These are phyloP conservation scores for Philopedon plagiatum DNA, from an alignment of 2,888 invertebrate species.

Conservation along the genomic window DNA sequence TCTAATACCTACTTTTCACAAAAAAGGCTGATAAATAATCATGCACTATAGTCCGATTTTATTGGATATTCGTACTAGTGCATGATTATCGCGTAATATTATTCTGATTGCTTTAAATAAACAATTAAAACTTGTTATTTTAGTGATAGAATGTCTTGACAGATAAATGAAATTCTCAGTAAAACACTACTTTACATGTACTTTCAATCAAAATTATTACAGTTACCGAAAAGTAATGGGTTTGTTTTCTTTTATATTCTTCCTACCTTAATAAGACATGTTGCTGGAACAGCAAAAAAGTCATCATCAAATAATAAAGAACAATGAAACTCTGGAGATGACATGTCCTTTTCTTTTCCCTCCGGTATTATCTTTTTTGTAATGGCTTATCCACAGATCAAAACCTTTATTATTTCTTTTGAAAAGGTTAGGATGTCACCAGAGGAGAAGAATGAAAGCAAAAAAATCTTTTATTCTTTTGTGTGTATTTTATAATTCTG, in stretches of 20 bases:
- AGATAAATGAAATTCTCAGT: no score
- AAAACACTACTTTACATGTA: no score
- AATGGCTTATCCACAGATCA: conserved; percentile 38
- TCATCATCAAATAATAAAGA: conserved; percentile 43
- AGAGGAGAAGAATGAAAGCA: conserved; percentile 3
- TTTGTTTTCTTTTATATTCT: neutral
- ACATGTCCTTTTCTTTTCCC: conserved; percentile 37
- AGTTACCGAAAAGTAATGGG: no score
- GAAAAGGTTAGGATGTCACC: conserved; percentile 30
- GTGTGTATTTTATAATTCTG: conserved; percentile 12
- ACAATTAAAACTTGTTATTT: no score
- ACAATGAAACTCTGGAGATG: conserved; percentile 42
- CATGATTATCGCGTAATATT: no score
- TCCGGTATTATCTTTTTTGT: conserved; percentile 35
- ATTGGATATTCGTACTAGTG: no score
- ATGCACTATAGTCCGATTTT: no score
- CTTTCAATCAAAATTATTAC: no score
- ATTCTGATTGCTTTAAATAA: no score
- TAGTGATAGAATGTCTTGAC: no score
- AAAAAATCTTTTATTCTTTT: conserved; percentile 13
- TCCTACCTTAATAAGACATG: conserved; percentile 12
- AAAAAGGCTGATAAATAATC: no score
- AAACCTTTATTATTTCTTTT: conserved; percentile 38
- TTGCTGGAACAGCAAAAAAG: conserved; percentile 19
- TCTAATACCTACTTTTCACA: no score